phyloP scores from a whole-genome alignment of 2,888 invertebrate genomes.

The Artemia sinica region DNA sequence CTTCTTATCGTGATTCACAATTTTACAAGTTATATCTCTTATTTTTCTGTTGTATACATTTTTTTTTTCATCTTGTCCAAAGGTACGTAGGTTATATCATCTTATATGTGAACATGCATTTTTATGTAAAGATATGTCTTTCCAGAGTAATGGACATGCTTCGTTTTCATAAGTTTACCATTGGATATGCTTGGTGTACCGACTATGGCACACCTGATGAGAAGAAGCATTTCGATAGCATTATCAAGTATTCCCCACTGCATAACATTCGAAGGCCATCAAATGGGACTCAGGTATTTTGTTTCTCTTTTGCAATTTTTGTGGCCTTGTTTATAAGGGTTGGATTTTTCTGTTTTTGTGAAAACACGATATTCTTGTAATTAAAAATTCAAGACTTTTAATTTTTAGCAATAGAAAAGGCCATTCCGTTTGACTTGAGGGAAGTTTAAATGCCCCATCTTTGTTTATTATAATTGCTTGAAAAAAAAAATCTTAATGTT shows the following conservation, averaged over 20 bases:
- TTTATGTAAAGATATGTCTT: conserved; percentile 22
- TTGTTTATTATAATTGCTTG: too few species aligned
- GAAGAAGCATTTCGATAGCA: conserved; percentile 62
- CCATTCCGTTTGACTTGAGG: too few species aligned
- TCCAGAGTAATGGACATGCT: conserved; percentile 88
- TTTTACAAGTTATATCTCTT: too few species aligned
- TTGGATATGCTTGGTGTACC: conserved; percentile 88
- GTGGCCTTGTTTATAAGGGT: not conserved
- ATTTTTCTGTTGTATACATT: too few species aligned
- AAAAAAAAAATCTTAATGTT: too few species aligned
- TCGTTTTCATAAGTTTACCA: conserved; percentile 91
- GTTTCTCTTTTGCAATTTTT: not conserved
- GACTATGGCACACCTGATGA: conserved; percentile 87
- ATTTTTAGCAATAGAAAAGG: not conserved
- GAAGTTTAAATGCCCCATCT: too few species aligned
- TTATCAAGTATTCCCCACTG: conserved; percentile 74
- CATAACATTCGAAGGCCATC: conserved; percentile 64
- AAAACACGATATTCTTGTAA: not conserved
- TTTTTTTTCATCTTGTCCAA: not conserved
- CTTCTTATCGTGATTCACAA: too few species aligned
- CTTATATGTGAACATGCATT: too few species aligned
- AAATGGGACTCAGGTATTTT: conserved; percentile 26
- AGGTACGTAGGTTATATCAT: too few species aligned
- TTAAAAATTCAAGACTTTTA: not conserved
- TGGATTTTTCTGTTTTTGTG: not conserved